Evolutionary conservation across 2,888 invertebrate species (phyloP).

Genomic region (Chelonus formosanus): DNA sequence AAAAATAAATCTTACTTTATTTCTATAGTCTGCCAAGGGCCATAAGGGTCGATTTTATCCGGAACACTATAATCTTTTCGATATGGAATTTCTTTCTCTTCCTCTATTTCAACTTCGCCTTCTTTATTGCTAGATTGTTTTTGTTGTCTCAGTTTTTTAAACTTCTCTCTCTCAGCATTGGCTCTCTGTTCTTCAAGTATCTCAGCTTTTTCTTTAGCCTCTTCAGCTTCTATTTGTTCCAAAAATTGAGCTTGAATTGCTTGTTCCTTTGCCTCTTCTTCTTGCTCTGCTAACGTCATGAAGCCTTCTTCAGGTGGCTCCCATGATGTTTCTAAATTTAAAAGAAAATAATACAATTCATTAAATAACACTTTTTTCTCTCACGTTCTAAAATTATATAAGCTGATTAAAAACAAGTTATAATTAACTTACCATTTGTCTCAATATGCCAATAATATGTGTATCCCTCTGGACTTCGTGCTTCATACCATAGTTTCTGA

Average conservation of each 20-base stretch:
- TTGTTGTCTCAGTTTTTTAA: conserved; percentile 63
- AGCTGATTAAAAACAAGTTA: no score
- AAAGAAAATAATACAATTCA: conserved; percentile 44
- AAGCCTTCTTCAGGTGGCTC: conserved; percentile 78
- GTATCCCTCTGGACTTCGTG: conserved; percentile 77
- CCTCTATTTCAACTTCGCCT: conserved; percentile 48
- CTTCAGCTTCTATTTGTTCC: conserved; percentile 66
- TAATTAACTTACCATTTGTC: conserved; percentile 73
- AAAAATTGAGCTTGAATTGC: conserved; percentile 65
- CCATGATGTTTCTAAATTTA: conserved; percentile 76
- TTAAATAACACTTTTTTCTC: not conserved
- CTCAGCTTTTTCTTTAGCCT: conserved; percentile 63
- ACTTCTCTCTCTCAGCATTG: conserved; percentile 55
- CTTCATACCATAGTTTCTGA: conserved; percentile 79
- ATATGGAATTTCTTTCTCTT: conserved; percentile 58
- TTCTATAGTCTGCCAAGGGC: conserved; percentile 78
- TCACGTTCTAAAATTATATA: no score
- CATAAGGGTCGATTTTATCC: conserved; percentile 75
- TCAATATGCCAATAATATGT: conserved; percentile 88
- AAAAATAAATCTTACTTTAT: conserved; percentile 66
- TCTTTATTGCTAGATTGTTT: conserved; percentile 65
- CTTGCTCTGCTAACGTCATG: conserved; percentile 74
- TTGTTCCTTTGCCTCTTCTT: conserved; percentile 66
- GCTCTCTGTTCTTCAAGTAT: conserved; percentile 60
- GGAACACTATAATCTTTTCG: conserved; percentile 70